Evolutionary conservation across 2,797 vertebrate genomes (phyloP).

Genomic region (Paedocypris micromegethes): DNA sequence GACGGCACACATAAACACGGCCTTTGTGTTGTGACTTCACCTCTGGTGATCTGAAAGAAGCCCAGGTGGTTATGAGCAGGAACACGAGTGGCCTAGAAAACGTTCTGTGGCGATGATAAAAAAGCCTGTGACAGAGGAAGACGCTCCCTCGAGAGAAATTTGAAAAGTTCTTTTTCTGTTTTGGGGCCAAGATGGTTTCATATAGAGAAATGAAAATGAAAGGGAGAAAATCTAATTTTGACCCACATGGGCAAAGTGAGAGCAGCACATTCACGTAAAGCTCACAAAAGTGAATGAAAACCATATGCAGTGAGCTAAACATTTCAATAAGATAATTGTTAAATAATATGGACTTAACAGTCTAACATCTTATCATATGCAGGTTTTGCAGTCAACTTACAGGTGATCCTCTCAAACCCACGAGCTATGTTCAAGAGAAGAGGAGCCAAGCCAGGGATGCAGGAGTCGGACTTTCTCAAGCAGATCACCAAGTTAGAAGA

Average conservation of each 20-base stretch:
- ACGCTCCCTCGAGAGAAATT: conserved; percentile 30
- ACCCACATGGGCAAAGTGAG: conserved; percentile 9
- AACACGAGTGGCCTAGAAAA: conserved; percentile 48
- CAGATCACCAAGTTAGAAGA: conserved; percentile 94
- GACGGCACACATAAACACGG: conserved; percentile 22
- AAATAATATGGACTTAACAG: too few relatives aligned
- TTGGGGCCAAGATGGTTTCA: conserved; percentile 7
- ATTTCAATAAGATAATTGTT: too few relatives aligned
- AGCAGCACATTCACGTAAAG: too few relatives aligned
- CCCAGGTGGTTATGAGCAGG: conserved; percentile 43
- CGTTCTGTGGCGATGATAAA: conserved; percentile 35
- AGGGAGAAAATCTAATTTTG: conserved; percentile 2
- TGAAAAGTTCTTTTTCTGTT: conserved; percentile 25
- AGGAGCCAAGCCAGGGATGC: conserved; percentile 96
- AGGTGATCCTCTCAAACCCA: conserved; percentile 88
- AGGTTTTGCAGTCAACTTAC: conserved; percentile 97
- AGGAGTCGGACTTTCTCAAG: conserved; percentile 97
- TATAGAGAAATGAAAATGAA: conserved; percentile 8
- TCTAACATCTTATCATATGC: conserved; percentile 11
- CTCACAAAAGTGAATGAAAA: too few relatives aligned
- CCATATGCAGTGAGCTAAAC: too few relatives aligned
- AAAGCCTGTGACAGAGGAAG: conserved; percentile 18
- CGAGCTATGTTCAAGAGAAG: conserved; percentile 90
- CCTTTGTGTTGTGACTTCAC: conserved; percentile 26
- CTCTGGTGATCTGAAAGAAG: conserved; percentile 39